Evolutionary conservation across 2,888 invertebrate genomes (phyloP).

Genomic region (Nowickia ferox): DNA sequence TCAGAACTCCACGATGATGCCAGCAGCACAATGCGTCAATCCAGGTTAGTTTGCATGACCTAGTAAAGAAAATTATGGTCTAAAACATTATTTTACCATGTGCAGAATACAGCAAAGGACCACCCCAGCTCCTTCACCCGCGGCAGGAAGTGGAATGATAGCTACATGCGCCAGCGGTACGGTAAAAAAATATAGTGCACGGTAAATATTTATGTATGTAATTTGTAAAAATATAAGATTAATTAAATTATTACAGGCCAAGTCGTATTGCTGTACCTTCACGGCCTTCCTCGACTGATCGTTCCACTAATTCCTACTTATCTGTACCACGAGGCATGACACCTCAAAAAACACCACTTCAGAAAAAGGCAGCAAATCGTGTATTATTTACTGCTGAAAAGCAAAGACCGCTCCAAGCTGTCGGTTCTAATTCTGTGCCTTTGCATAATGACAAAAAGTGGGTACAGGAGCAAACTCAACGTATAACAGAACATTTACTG

Average conservation of each 20-base stretch:
- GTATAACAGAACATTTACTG: slow-evolving; percentile 78
- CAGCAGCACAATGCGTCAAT: slow-evolving; percentile 73
- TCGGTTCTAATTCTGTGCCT: slow-evolving; percentile 19
- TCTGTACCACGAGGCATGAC: slow-evolving; percentile 66
- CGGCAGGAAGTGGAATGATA: not conserved
- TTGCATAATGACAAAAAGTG: slow-evolving; percentile 81
- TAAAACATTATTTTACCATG: not conserved
- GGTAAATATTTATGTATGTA: slow-evolving; percentile 29
- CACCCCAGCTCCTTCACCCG: slow-evolving; percentile 44
- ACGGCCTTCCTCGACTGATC: slow-evolving; percentile 73
- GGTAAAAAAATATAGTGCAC: slow-evolving; percentile 64
- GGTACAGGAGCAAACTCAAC: slow-evolving; percentile 78
- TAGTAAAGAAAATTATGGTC: not conserved
- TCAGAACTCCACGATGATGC: slow-evolving; percentile 78
- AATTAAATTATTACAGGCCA: slow-evolving; percentile 64
- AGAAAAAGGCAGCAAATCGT: slow-evolving; percentile 56
- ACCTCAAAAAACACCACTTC: slow-evolving; percentile 71
- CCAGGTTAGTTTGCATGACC: slow-evolving; percentile 73
- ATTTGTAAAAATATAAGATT: not conserved
- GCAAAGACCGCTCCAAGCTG: slow-evolving; percentile 70
- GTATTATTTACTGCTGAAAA: slow-evolving; percentile 77
- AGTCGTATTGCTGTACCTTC: slow-evolving; percentile 76
- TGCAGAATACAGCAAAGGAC: slow-evolving; percentile 39
- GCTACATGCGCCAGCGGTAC: slow-evolving; percentile 58
- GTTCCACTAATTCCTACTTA: slow-evolving; percentile 41